These are phyloP conservation scores for Drosophila villosipedis DNA, from an alignment of 2,888 invertebrate genomes.

Conservation along the genomic window DNA sequence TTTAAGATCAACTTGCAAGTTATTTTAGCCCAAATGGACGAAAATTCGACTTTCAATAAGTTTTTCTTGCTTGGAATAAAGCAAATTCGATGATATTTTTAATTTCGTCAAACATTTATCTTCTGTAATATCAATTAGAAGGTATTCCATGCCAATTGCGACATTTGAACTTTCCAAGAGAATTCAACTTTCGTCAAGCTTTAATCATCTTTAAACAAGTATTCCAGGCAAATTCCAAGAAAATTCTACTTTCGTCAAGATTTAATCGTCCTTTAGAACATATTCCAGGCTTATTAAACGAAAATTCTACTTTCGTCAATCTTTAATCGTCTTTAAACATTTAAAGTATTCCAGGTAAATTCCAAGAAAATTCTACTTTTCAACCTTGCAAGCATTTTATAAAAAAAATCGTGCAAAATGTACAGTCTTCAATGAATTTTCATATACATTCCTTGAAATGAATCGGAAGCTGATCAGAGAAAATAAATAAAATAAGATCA, in stretches of 20 bases:
- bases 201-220: not conserved
- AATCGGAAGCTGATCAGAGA: not conserved
- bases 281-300: no score
- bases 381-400: no score
- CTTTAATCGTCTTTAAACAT: no score
- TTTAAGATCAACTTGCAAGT: not conserved
- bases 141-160: not conserved
- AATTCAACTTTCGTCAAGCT: not conserved
- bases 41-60: not conserved
- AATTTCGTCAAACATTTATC: not conserved
- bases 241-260: not conserved
- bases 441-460: not conserved
- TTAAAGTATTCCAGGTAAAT: no score
- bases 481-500: not conserved
- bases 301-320: not conserved
- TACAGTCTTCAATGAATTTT: not conserved
- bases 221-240: not conserved
- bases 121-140: not conserved
- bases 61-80: not conserved
- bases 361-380: not conserved
- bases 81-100: not conserved
- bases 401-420: no score
- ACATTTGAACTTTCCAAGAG: no score
- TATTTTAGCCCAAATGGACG: not conserved
- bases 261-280: not conserved